Base-by-base conservation (phyloP, 2,888 invertebrate species). In the Lymantria dispar region DNA sequence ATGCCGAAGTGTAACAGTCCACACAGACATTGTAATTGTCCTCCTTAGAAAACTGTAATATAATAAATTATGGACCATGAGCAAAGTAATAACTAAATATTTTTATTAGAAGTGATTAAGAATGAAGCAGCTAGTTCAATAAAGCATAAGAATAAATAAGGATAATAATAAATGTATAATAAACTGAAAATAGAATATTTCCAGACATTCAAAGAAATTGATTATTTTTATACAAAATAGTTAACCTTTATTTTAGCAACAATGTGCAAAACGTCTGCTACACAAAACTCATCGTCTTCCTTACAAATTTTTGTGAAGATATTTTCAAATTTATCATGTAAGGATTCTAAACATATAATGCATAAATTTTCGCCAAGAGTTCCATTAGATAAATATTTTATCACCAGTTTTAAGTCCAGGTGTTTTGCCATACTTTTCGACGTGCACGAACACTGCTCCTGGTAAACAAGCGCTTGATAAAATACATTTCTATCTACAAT, bases 381-480 rank as follows among this genome's bases (percentile, higher is more conserved):
- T 11, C 85, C 86, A 66, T 87, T 83, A 33, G 80, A 75, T 36
- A 90, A 66, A 53, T 84, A 80, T 70, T 84, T 83, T 45, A 90
- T 58, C 15, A 90, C 68, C 54, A 76, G 60, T 62, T 81, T 82
- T 50, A 83, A 37, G 60, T 84, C 78, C 56, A 80, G 42, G 45
- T 52, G 52, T 50, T 67, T 66, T 47, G 74, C 78, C 87, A 87
- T 85, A 48, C 59, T 50, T 48, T 14, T 46, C 8, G 30, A 41
- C 49, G n/a, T 44, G 45, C 37, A 54, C 60, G 15, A 43, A 31
- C 53, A 29, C 52, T 15, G 44, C 48, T 50, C 62, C 58, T 63
- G 62, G 22, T 36, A 54, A 54, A 14, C 54, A 60, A 64, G 60
- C 7, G 43, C 0, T 15, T 15, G 11, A 31, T 58, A 48, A 7